These are phyloP conservation scores for Pyxicephalus adspersus DNA, from an alignment of 2,113 vertebrate genomes.

Conservation along the genomic window DNA sequence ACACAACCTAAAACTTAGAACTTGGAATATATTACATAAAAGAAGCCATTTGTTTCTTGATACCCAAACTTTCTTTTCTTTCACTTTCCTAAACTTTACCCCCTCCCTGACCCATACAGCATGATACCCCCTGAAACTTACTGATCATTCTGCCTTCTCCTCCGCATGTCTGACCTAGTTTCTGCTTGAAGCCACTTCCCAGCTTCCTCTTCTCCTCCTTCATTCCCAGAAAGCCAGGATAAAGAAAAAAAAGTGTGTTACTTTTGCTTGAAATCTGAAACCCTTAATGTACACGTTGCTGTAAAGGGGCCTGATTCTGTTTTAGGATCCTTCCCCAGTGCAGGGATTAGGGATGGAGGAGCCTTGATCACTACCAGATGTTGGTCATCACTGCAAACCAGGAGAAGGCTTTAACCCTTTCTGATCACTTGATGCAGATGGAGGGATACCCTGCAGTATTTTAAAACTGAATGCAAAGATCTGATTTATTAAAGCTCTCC, in stretches of 20 bases:
- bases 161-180: slow-evolving; percentile 46
- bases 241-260: slow-evolving; percentile 33
- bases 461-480: too few relatives aligned
- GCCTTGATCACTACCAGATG: slow-evolving; percentile 48
- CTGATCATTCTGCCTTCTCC: slow-evolving; percentile 33
- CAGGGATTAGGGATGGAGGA: slow-evolving; percentile 33
- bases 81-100: too few relatives aligned
- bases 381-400: slow-evolving; percentile 25
- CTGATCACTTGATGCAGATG: too few relatives aligned
- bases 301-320: slow-evolving; percentile 26
- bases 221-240: slow-evolving; percentile 46
- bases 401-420: slow-evolving; percentile 27
- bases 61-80: too few relatives aligned
- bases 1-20: too few relatives aligned
- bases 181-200: slow-evolving; percentile 12
- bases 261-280: slow-evolving; percentile 51
- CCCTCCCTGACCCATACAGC: not conserved
- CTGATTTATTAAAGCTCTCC: too few relatives aligned
- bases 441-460: too few relatives aligned
- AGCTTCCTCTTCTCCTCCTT: slow-evolving; percentile 37
- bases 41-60: too few relatives aligned
- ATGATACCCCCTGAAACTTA: slow-evolving; percentile 33
- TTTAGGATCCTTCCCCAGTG: slow-evolving; percentile 28
- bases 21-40: too few relatives aligned
- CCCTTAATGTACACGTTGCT: slow-evolving; percentile 52